These are phyloP conservation scores for Cephalopterus ornatus DNA, from an alignment of 2,113 vertebrate species.

Conservation along the genomic window DNA sequence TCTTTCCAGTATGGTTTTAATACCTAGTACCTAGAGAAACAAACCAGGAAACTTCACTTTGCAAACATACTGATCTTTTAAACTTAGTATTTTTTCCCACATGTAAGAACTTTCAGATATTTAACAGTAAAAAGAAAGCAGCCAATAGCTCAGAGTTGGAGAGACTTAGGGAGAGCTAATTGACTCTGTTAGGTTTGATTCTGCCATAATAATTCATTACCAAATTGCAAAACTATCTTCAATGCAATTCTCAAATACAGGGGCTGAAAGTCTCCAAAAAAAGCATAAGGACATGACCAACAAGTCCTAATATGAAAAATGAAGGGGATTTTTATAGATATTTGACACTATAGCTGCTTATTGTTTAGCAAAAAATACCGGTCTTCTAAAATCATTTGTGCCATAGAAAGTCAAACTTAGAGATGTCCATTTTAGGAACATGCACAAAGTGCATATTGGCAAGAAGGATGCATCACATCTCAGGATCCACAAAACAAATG, in stretches of 20 bases:
- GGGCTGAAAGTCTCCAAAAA: not conserved
- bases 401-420: not conserved
- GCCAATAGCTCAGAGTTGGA: not conserved
- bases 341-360: not conserved
- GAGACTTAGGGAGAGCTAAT: not conserved
- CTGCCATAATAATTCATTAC: not conserved
- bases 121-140: not conserved
- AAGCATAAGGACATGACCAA: not conserved
- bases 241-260: not conserved
- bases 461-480: not conserved
- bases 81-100: not conserved
- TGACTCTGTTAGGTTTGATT: not conserved
- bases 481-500: not conserved
- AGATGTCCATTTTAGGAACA: not conserved
- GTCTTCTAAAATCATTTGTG: not conserved
- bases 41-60: not conserved
- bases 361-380: not conserved
- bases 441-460: not conserved
- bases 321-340: not conserved
- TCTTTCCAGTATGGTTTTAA: not conserved
- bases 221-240: not conserved
- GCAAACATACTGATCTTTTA: not conserved
- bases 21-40: not conserved
- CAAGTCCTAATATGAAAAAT: not conserved
- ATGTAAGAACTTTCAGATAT: not conserved